phyloP scores from a whole-genome alignment of 2,797 vertebrate species.

The Petrocephalus sullivani region DNA sequence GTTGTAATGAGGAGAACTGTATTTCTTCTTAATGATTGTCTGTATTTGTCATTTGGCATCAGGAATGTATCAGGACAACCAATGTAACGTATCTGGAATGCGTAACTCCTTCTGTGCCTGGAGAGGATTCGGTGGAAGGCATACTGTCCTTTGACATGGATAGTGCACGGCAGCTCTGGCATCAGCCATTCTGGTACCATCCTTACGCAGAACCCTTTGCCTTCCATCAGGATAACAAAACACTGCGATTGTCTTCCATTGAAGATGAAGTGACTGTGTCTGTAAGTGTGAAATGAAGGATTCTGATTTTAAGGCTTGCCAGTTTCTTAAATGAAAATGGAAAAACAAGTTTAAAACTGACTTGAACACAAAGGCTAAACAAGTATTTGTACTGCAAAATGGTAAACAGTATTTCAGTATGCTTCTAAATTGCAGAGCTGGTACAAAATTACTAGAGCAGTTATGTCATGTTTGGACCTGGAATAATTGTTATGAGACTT shows the following conservation, averaged over 20 bases:
- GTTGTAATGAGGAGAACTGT: background rate
- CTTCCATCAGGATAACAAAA: conserved; percentile 55
- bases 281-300: conserved; percentile 52
- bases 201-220: conserved; percentile 55
- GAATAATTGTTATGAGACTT: background rate
- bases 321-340: background rate
- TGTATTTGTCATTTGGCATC: background rate
- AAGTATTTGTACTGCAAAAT: background rate
- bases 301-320: background rate
- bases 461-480: background rate
- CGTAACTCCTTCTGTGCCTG: conserved; percentile 60
- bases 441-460: background rate
- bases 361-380: background rate
- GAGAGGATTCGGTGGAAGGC: conserved; percentile 53
- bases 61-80: conserved; percentile 61
- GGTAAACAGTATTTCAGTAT: background rate
- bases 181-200: conserved; percentile 63
- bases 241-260: conserved; percentile 63
- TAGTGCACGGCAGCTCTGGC: conserved; percentile 46
- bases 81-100: conserved; percentile 64
- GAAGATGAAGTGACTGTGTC: conserved; percentile 70
- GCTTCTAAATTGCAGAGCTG: background rate
- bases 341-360: background rate
- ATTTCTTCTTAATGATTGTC: background rate
- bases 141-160: conserved; percentile 71